Conservation (phyloP, 2,113 vertebrate genomes). For the Scomber japonicus region DNA sequence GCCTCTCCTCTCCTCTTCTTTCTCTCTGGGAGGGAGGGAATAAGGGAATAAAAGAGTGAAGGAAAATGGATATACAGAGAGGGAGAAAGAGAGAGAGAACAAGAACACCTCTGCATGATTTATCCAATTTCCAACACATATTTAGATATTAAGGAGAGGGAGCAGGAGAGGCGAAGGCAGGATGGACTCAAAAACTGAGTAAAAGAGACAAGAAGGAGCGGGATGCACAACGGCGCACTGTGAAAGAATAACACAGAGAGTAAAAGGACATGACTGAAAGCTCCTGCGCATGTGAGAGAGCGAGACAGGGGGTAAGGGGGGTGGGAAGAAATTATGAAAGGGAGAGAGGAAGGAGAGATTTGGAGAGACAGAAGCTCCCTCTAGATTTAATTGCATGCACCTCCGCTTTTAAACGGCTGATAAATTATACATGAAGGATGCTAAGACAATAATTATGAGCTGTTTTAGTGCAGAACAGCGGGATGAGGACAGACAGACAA, state of each 20-base stretch:
- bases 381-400: slow-evolving; percentile 81
- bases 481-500: slow-evolving; percentile 69
- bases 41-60: slow-evolving; percentile 68
- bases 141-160: slow-evolving; percentile 67
- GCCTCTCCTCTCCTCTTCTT: slow-evolving; percentile 76
- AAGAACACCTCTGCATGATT: slow-evolving; percentile 66
- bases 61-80: slow-evolving; percentile 60
- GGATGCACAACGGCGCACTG: slow-evolving; percentile 26
- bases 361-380: slow-evolving; percentile 74
- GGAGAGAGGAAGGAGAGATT: slow-evolving; percentile 57
- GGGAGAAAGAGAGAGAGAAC: slow-evolving; percentile 38
- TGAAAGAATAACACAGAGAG: slow-evolving; percentile 29
- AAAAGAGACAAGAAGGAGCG: slow-evolving; percentile 53
- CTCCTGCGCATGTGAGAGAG: slow-evolving; percentile 19
- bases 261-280: slow-evolving; percentile 50
- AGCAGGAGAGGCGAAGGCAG: slow-evolving; percentile 39
- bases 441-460: slow-evolving; percentile 84
- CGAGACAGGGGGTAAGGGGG: background rate
- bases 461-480: slow-evolving; percentile 68
- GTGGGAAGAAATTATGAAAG: slow-evolving; percentile 38
- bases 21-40: slow-evolving; percentile 67
- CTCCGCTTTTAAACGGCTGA: slow-evolving; percentile 82
- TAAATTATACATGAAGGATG: slow-evolving; percentile 85
- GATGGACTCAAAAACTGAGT: slow-evolving; percentile 51
- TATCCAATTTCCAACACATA: slow-evolving; percentile 69